Percentiles rank a stretch among this genome's conserved stretches.
These are phyloP conservation scores for Caranx ignobilis DNA, from an alignment of 2,113 vertebrate species.

Conservation along the genomic window DNA sequence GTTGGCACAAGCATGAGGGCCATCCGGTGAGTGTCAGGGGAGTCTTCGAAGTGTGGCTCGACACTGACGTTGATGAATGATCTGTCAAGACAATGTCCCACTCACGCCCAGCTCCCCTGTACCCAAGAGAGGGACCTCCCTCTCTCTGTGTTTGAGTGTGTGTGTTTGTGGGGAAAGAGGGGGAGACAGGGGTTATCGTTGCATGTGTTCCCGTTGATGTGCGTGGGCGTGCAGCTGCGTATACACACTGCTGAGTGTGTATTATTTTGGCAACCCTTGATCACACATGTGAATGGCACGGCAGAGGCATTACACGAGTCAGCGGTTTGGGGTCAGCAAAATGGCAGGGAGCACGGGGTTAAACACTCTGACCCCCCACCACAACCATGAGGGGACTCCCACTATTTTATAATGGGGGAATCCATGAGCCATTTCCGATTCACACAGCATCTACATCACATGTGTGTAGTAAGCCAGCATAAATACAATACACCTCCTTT, in stretches of 20 bases:
- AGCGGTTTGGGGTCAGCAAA: slow-evolving; percentile 66
- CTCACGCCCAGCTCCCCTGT: slow-evolving; percentile 66
- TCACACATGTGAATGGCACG: slow-evolving; percentile 37
- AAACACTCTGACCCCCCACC: slow-evolving; percentile 79
- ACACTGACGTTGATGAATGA: slow-evolving; percentile 84
- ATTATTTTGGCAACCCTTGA: slow-evolving; percentile 53
- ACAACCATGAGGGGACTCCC: slow-evolving; percentile 60
- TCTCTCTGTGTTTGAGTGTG: slow-evolving; percentile 30
- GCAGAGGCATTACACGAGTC: slow-evolving; percentile 66
- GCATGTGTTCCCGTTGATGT: slow-evolving; percentile 38
- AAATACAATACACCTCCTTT: slow-evolving; percentile 21
- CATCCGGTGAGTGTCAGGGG: slow-evolving; percentile 68
- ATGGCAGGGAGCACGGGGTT: slow-evolving; percentile 72
- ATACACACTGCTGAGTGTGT: slow-evolving; percentile 41
- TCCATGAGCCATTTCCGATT: slow-evolving; percentile 75
- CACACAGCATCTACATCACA: slow-evolving; percentile 4
- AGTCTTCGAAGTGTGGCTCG: slow-evolving; percentile 57
- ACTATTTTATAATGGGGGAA: slow-evolving; percentile 77
- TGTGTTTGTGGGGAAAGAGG: neutral
- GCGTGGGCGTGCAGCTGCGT: slow-evolving; percentile 46
- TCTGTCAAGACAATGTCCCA: slow-evolving; percentile 73
- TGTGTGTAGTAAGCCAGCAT: neutral
- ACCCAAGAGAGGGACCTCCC: slow-evolving; percentile 65
- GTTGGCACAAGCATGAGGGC: slow-evolving; percentile 53
- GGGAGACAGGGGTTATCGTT: slow-evolving; percentile 49